Base-by-base conservation (phyloP, 2,888 invertebrate species). In the Liopterus haemorrhoidalis region DNA sequence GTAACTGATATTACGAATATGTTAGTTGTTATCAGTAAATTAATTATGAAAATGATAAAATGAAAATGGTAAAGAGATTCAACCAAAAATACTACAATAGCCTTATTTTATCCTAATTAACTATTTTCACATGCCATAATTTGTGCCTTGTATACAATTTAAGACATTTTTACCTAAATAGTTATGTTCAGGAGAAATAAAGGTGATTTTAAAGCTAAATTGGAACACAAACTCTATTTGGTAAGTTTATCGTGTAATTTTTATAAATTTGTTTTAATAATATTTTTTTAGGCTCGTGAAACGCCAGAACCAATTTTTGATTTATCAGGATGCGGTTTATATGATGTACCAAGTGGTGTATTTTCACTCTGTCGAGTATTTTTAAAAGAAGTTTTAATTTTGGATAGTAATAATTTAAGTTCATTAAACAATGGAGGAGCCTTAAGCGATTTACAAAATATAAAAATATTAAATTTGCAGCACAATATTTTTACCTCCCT, bases 241-340 rank as follows among this genome's bases (percentile, higher is more conserved):
- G 77, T 77, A 66, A 60, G 66, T 60, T 53, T 50, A 52, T 53
- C 53, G 44, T 40, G 19, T 46, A 30, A 48, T 56, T 46, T 40
- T 31, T 31, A 16, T 40, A 15, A 28, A 19, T 22, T 41, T 28
- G 30, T 33, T 16, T 4, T 25, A n/a, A 3, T 22, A 14, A 30
- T 22, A 32, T 18, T 31, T 45, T 61, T 65, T 45, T 60, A 82
- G 81, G 81, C 81, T 22, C 70, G 78, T 57, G 89, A 89, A 68
- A 83, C 81, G 53, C 90, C 89, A 20, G 89, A 88, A 64, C 79
- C 83, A 41, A 73, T 79, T 48, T 89, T 86, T 66, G 89, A 90
- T 67, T 65, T 90, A 49, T 83, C 87, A 4, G 82, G 82, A 53
- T 90, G 90, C 67, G 78, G 80, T 60, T 68, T 90, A 45, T 76